A percentile compares a stretch with the other conserved stretches of the same genome.
Conservation (phyloP, 2,113 vertebrate genomes). For the Sinocyclocheilus maitianheensis region DNA sequence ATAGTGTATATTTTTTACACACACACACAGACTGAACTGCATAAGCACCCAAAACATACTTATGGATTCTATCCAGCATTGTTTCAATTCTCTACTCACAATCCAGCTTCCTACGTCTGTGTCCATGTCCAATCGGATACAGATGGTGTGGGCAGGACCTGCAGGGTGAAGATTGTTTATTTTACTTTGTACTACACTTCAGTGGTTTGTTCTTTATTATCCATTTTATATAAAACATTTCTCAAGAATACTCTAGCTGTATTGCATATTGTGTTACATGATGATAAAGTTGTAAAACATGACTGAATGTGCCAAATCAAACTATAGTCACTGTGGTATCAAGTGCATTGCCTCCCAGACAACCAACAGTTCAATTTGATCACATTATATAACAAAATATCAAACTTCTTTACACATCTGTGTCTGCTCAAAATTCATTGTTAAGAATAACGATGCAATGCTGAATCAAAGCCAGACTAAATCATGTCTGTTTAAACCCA, state of each 20-base stretch:
- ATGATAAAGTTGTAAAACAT: background rate
- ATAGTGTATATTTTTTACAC: background rate
- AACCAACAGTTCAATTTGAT: background rate
- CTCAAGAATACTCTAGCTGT: background rate
- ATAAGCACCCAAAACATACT: background rate
- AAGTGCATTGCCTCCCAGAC: background rate
- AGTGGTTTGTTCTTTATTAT: background rate
- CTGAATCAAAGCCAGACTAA: no score
- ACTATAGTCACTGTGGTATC: background rate
- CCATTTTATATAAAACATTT: background rate
- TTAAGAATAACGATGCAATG: no score
- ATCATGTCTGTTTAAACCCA: no score
- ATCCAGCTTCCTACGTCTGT: background rate
- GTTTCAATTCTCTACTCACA: background rate
- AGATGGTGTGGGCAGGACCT: background rate
- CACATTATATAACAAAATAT: background rate
- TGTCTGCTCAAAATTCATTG: no score
- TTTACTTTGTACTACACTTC: background rate
- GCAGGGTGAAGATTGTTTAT: background rate
- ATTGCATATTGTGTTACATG: background rate
- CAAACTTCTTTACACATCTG: background rate
- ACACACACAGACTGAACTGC: background rate
- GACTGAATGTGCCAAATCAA: background rate
- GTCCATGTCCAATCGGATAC: background rate
- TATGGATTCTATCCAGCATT: background rate